Evolutionary conservation across 2,113 vertebrate species (phyloP).

Genomic region (Phylloscopus whistleri): DNA sequence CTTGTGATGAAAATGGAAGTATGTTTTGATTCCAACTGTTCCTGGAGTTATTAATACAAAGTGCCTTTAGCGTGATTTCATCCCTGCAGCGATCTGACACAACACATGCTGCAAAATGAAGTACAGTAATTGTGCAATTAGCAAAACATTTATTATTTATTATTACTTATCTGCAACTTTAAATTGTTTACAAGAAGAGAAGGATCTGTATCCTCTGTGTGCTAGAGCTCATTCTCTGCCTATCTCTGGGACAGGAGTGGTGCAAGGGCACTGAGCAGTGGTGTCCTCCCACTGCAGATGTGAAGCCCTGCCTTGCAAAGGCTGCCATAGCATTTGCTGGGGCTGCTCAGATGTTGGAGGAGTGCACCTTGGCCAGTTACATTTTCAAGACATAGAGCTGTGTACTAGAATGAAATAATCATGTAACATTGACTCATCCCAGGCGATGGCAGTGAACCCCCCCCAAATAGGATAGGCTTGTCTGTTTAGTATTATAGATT

Average conservation of each 20-base stretch:
- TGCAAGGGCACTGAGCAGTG: neutral
- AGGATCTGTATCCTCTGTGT: neutral
- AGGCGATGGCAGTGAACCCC: neutral
- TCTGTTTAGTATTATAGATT: neutral
- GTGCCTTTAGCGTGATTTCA: neutral
- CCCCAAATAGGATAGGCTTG: neutral
- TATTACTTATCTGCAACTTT: neutral
- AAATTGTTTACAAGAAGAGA: neutral
- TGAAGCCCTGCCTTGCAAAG: neutral
- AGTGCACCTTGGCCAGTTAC: neutral
- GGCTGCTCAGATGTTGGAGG: neutral
- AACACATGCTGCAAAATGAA: neutral
- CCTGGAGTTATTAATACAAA: neutral
- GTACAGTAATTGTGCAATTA: neutral
- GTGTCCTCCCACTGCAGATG: neutral
- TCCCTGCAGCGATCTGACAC: neutral
- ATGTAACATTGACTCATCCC: neutral
- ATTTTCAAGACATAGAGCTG: neutral
- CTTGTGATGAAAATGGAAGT: neutral
- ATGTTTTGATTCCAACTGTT: neutral
- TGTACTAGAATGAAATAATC: neutral
- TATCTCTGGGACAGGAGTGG: neutral
- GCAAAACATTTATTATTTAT: neutral
- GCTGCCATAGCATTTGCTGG: neutral
- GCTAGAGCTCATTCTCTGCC: neutral